phyloP scores from a whole-genome alignment of 2,113 vertebrate species.

The Bubo blakistoni region DNA sequence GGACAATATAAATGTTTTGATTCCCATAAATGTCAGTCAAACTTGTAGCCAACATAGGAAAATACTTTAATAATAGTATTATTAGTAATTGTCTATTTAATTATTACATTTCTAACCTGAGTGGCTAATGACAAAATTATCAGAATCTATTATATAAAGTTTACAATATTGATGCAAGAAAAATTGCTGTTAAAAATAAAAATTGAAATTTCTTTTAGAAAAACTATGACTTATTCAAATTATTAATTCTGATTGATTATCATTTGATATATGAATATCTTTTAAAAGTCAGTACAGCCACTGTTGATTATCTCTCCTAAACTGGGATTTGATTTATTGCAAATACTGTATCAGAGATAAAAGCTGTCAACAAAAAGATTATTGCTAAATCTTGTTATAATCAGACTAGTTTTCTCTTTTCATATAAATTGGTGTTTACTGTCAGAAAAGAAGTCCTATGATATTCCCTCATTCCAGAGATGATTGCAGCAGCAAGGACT shows the following conservation, averaged over 20 bases:
- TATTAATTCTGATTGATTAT: not conserved
- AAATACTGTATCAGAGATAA: constrained; percentile 3
- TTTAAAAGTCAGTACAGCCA: not conserved
- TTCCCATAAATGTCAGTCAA: not conserved
- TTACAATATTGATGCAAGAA: not conserved
- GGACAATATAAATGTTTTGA: not conserved
- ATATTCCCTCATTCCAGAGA: not conserved
- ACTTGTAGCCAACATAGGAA: not conserved
- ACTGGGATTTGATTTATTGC: constrained; percentile 2
- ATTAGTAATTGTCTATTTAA: not conserved
- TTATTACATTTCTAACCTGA: not conserved
- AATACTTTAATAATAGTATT: not conserved
- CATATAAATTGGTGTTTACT: not conserved
- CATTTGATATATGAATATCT: not conserved
- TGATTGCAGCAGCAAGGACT: not conserved
- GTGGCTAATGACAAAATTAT: not conserved
- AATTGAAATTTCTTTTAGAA: not conserved
- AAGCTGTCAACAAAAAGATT: not conserved
- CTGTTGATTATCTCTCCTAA: not conserved
- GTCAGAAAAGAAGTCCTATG: not conserved
- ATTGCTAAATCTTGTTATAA: not conserved
- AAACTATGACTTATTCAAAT: not conserved
- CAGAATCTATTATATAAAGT: not conserved
- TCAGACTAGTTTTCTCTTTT: not conserved
- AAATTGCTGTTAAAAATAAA: not conserved